Percentiles rank a stretch among this genome's conserved stretches.
phyloP scores from a whole-genome alignment of 2,113 vertebrate genomes.

The Fregata magnificens region DNA sequence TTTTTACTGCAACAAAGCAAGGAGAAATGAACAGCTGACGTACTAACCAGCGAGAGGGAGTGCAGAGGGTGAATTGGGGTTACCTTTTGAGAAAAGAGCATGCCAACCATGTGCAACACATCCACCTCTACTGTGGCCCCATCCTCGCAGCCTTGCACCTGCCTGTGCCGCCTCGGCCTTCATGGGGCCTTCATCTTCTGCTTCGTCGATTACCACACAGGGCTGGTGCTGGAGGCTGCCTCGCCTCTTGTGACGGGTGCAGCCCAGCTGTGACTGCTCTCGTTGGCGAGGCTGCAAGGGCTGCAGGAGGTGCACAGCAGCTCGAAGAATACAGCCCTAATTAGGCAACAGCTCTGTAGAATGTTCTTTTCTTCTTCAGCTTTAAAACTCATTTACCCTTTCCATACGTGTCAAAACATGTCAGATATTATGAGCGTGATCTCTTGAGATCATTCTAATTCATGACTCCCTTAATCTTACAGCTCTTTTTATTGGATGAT shows the following conservation, averaged over 20 bases:
- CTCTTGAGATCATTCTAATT: conserved; percentile 58
- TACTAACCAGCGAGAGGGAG: not conserved
- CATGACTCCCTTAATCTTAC: conserved; percentile 46
- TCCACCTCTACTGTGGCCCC: not conserved
- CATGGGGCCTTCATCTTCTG: not conserved
- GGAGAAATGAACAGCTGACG: rapidly evolving
- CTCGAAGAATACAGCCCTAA: rapidly evolving
- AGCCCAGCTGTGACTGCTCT: not conserved
- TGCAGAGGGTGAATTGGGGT: not conserved
- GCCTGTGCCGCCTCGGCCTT: not conserved
- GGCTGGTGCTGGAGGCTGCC: not conserved
- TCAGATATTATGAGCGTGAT: conserved; percentile 1
- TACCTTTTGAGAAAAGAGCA: not conserved
- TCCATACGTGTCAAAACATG: conserved; percentile 46
- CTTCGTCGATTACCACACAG: not conserved
- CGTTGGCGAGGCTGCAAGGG: not conserved
- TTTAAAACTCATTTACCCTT: conserved; percentile 47
- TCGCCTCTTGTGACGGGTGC: rapidly evolving
- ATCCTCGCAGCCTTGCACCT: not conserved
- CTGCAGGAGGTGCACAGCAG: not conserved
- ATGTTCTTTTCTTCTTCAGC: conserved; percentile 8
- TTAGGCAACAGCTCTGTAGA: not conserved
- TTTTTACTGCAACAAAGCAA: not conserved
- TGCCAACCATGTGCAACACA: rapidly evolving
- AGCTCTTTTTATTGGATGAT: conserved; percentile 52